Base-by-base conservation (phyloP, 1,140 invertebrate genomes). In the Tetragonula clypearis region DNA sequence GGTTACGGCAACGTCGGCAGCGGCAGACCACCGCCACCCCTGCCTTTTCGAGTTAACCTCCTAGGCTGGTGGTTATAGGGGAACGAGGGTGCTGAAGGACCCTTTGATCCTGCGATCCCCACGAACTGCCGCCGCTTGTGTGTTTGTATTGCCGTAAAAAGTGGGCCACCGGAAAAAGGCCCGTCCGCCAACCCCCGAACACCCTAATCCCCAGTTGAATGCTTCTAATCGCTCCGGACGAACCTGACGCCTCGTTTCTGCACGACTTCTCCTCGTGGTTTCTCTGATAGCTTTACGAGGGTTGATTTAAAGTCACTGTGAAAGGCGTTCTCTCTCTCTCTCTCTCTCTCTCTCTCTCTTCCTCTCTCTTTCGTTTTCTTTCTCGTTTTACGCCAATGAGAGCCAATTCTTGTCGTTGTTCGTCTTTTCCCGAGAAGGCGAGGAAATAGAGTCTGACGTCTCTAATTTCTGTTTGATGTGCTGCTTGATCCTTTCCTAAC, bases 81-180 rank as follows among this genome's bases (percentile, higher is more conserved):
- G 77, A 77, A 79, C 78, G 73, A 87, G 88, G 88, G 88, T 84
- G 85, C 68, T 73, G 86, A 78, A 90, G 75, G 85, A 89, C 87
- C 87, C 90, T 92, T 92, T 92, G 91, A 92, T 92, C 90, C 91
- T 82, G 84, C 71, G 81, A 78, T 80, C 84, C 82, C 56, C 75
- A 62, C 74, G 21, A 75, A 78, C 81, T 85, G 86, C 74, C 81
- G 41, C 73, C 75, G 76, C 66, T 69, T 74, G 76, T 90, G 90
- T 92, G 90, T 92, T 92, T 92, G 85, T 88, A 84, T 91, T 86
- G 69, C 77, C 82, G 69, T 87, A 84, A 92, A 90, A 92, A 92
- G 84, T 91, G 87, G 86, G 80, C 86, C 83, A 82, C 55, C 66
- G 82, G 81, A 86, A 89, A 87, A 86, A 76, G 58, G 66, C 81